Base-by-base conservation (phyloP, 2,113 vertebrate genomes). In the Megaleporinus macrocephalus region DNA sequence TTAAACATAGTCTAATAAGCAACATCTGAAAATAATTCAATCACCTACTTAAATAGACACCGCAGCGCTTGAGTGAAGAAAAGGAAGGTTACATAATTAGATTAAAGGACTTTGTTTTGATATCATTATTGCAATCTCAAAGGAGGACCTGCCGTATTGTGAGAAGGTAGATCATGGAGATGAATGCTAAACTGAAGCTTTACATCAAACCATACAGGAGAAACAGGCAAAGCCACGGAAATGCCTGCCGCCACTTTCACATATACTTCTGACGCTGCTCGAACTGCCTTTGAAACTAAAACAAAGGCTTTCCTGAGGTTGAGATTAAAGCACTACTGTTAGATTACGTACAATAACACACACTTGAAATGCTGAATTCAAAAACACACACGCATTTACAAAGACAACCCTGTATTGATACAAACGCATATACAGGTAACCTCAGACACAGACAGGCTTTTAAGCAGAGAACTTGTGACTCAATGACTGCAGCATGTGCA, bases 111-210 rank as follows among this genome's bases (percentile, higher is more conserved):
- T 44, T 44, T 11, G 47, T 49, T 49, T 53, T 53, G 1, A 53
- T 53, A 53, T 15, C 1, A 16, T 53, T 44, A 57, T n/a, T 57
- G 22, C 62, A 29, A 29, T 29, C 62, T 57, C 55, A 57, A 57
- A 9, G 22, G 16, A 65, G 27, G 12, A 65, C n/a, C 62, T 26
- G 27, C 7, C 7, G 41, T 73, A 65, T 51, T 62, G 72, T 0
- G 1, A 73, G 61, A 29, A 80, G 53, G 36, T 73, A 36, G 13
- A 61, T 36, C 69, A 80, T 9, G 13, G 47, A 80, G 41, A 29
- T 61, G 44, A 55, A 33, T 12, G 20, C 41, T n/a, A 33, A 14
- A 53, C 3, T 15, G 15, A 27, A 63, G 41, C 20, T 47, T 36
- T 6, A 59, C n/a, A 79, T 66, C 18, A 59, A 55, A n/a, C 5